Evolutionary conservation across 2,888 invertebrate genomes (phyloP), one percentile per base, ranked within the genome.

Genomic region (Drosophila nigricruria): DNA sequence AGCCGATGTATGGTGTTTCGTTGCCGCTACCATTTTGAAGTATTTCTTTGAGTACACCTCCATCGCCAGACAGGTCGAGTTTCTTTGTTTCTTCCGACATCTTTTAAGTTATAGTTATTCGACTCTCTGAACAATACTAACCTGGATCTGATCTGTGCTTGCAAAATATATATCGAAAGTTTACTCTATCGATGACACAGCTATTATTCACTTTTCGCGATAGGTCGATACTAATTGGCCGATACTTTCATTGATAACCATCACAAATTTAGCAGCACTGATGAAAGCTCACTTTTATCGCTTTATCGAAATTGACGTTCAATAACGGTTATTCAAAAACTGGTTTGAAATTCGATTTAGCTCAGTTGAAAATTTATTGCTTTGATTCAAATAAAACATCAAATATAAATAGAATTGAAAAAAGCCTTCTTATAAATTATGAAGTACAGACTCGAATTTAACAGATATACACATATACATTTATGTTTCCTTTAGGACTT

Each of bases 1-100:
- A 96, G 1, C 98, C 98, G 54, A 93, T 91, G 16, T 94, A 93
- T 0, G 98, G 97, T 36, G 93, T 94, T 67, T 96, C 96, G n/a
- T 94, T 94, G 2, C 97, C 97, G 65, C 93, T 93, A 50, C 98
- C 98, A 88, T 96, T 96, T 42, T 82, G 74, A 0, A 91, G n/a
- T 30, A 92, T 91, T 76, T 91, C 89, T 45, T 92, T 92, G 18
- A 91, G 70, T 0, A 92, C 92, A 34, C 92, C 92, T 25, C 91
- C 91, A 81, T 93, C 92, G 5, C 90, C 91, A 56, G 92, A 91
- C 27, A 92, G 73, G 85, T 92, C 91, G 59, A 92, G 77, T 89
- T 88, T 83, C 32, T 79, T 81, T 30, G 66, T 62, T 67, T 72
- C 83, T 59, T 86, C 78, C 64, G 86, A 64, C 90, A 89, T 89